Evolutionary conservation across 1,140 invertebrate genomes (phyloP).

Genomic region (Danaus melanippus): DNA sequence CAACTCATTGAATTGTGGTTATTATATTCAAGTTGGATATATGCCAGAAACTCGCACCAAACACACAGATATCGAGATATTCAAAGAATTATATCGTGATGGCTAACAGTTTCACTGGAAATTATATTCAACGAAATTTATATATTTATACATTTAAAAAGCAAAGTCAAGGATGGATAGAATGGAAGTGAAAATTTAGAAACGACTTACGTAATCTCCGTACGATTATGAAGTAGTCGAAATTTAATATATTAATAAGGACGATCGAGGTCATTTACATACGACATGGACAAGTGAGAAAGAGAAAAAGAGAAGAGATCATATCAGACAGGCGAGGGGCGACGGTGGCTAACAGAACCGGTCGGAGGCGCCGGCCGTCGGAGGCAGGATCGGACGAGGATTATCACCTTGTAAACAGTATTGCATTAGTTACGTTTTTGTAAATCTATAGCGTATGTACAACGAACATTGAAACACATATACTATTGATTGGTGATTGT

Average conservation of each 20-base stretch:
- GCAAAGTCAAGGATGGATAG: conserved; percentile 42
- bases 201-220: background rate
- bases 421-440: conserved; percentile 55
- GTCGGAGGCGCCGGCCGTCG: conserved; percentile 59
- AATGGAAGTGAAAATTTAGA: conserved; percentile 1
- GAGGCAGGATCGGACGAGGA: conserved; percentile 47
- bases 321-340: conserved; percentile 63
- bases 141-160: conserved; percentile 21
- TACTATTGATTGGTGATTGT: conserved; percentile 14
- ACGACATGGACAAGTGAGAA: conserved; percentile 49
- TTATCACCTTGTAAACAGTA: conserved; percentile 69
- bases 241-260: conserved; percentile 25
- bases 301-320: conserved; percentile 58
- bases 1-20: conserved; percentile 71
- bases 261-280: conserved; percentile 62
- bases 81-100: conserved; percentile 55
- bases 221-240: background rate
- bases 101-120: conserved; percentile 45
- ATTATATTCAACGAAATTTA: conserved; percentile 33
- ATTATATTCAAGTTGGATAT: conserved; percentile 69
- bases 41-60: conserved; percentile 56
- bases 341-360: conserved; percentile 63
- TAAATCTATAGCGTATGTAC: too few species aligned
- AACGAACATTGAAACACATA: background rate
- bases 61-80: conserved; percentile 63